Base-by-base conservation (phyloP, 2,113 vertebrate genomes). In the Ptilonorhynchus violaceus region DNA sequence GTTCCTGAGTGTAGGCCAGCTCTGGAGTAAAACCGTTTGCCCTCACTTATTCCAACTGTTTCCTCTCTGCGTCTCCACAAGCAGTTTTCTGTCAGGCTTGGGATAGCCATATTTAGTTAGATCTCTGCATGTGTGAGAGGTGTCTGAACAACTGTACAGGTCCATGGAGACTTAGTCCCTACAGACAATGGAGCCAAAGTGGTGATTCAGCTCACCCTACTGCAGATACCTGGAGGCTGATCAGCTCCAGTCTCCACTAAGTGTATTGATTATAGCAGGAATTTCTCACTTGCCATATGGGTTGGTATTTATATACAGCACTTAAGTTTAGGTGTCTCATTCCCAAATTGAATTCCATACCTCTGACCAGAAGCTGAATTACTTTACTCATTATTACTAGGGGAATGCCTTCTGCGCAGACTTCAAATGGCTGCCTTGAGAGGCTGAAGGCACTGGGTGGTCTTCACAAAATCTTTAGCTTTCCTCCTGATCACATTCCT, bases 111-210 rank as follows among this genome's bases (percentile, higher is more conserved):
- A 24, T 75, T 62, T 68, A 33, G 6, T 53, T 73, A 56, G 25
- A 10, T 53, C 8, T 63, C 53, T 52, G 10, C 5, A 1, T 31
- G 23, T 62, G 47, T 52, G 22, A 6, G 0, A 1, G 5, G 9
- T 50, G 9, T 37, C 62, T 79, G 19, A 46, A 11, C 33, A 52
- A 46, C 44, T 2, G 0, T 35, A 13, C 11, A 14, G 6, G 6
- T 39, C 44, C 0, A 0, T n/a, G 35, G 58, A 76, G 33, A 16
- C 63, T 53, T 46, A 50, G 30, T 76, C 74, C 22, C 23, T 49
- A 2, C 4, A 58, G 52, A 21, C 15, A 50, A 3, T 4, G 24
- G 16, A 66, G 41, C 41, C 67, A 60, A 14, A 13, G 0, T 11
- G 11, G 20, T 41, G 28, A 46, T 66, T 80, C 15, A 62, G 9